A percentile compares a stretch with the other conserved stretches of the same genome.
Conservation (phyloP, 2,113 vertebrate genomes). For the Hemicordylus capensis region DNA sequence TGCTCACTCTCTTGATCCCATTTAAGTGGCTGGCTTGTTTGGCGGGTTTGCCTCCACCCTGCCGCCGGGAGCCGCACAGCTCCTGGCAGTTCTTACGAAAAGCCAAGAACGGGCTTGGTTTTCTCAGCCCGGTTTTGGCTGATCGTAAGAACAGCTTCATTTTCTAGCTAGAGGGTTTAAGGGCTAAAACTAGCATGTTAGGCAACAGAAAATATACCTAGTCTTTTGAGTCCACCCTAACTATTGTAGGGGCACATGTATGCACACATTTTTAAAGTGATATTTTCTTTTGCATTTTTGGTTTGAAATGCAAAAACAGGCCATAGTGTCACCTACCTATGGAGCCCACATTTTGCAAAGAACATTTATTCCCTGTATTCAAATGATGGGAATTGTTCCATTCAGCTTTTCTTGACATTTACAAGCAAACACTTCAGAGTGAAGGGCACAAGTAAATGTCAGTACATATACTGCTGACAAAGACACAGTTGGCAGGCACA, state of each 20-base stretch:
- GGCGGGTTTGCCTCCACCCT: too few species aligned
- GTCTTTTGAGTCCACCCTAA: conserved; percentile 11
- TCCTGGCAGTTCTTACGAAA: too few species aligned
- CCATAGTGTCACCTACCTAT: neutral
- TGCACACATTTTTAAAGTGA: neutral
- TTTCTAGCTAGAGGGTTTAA: too few species aligned
- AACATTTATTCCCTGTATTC: conserved; percentile 5
- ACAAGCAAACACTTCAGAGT: conserved; percentile 35
- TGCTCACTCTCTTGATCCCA: too few species aligned
- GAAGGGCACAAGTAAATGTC: conserved; percentile 19
- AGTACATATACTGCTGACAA: conserved; percentile 17
- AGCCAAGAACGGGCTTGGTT: too few species aligned
- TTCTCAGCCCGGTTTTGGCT: too few species aligned
- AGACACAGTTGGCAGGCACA: conserved; percentile 10
- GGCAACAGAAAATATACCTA: neutral
- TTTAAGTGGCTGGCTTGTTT: too few species aligned
- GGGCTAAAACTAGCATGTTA: neutral
- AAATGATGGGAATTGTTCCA: neutral
- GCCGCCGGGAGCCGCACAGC: too few species aligned
- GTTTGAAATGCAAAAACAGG: conserved; percentile 23
- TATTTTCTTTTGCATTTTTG: conserved; percentile 19
- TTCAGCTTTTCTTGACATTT: conserved; percentile 20
- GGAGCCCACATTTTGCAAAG: neutral
- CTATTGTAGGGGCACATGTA: conserved; percentile 15
- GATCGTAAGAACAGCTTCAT: too few species aligned